These are phyloP conservation scores for Amblyjoppa proteus DNA, from an alignment of 2,888 invertebrate species.

Conservation along the genomic window DNA sequence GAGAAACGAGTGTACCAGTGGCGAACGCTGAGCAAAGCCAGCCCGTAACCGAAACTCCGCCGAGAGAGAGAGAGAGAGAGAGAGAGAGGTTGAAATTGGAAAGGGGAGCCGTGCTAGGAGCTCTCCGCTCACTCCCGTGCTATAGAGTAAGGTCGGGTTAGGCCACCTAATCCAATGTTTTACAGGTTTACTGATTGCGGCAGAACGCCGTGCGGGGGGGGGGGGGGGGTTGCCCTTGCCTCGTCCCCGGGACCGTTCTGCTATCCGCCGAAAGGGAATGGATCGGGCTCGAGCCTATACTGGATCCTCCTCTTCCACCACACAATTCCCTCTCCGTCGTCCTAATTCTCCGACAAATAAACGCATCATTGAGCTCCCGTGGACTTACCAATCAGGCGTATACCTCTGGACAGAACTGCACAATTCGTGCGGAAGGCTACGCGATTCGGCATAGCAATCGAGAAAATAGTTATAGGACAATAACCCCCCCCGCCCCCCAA, in stretches of 20 bases:
- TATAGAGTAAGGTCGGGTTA: slow-evolving; percentile 71
- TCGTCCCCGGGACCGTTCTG: slow-evolving; percentile 34
- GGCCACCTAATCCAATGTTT: slow-evolving; percentile 81
- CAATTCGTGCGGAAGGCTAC: slow-evolving; percentile 77
- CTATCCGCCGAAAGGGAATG: slow-evolving; percentile 28
- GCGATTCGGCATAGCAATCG: slow-evolving; percentile 78
- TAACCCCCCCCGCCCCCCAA: slow-evolving; percentile 52
- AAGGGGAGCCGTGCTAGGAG: slow-evolving; percentile 64
- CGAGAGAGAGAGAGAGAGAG: slow-evolving; percentile 50
- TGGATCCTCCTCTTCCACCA: slow-evolving; percentile 43
- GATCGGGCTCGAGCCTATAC: slow-evolving; percentile 19
- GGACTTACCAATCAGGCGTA: slow-evolving; percentile 79
- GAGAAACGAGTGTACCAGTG: slow-evolving; percentile 61
- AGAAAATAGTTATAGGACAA: slow-evolving; percentile 63
- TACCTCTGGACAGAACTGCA: slow-evolving; percentile 72
- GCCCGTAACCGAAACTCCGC: slow-evolving; percentile 52
- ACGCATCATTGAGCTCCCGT: slow-evolving; percentile 80
- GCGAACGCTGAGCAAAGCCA: slow-evolving; percentile 20
- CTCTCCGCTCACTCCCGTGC: slow-evolving; percentile 16
- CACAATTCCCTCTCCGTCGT: slow-evolving; percentile 65
- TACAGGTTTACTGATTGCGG: slow-evolving; percentile 82
- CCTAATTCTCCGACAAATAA: slow-evolving; percentile 80
- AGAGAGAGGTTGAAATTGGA: slow-evolving; percentile 71
- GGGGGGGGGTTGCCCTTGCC: slow-evolving; percentile 43
- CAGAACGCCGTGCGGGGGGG: slow-evolving; percentile 65